A percentile compares a stretch with the other conserved stretches of the same genome.
Evolutionary conservation across 2,888 invertebrate species (phyloP).

Genomic region (Lepetodrilus schrolli): DNA sequence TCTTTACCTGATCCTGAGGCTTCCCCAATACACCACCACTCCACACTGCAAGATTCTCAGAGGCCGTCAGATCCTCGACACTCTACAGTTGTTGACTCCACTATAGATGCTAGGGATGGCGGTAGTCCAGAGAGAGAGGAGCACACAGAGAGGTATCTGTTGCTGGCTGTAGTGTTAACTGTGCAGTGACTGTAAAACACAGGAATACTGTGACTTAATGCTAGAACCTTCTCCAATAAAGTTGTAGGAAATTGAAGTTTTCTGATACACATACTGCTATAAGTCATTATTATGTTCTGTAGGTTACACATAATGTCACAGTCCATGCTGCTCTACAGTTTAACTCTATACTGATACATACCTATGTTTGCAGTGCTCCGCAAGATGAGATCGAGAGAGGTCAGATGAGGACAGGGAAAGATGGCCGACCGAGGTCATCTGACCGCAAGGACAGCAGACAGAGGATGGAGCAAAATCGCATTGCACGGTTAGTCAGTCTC

Average conservation of each 20-base stretch:
- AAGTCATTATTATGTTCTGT: too few relatives aligned
- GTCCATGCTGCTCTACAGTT: too few relatives aligned
- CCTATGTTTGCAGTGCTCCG: too few relatives aligned
- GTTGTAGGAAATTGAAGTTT: too few relatives aligned
- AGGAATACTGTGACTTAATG: too few relatives aligned
- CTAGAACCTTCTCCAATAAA: too few relatives aligned
- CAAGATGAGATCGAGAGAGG: neutral
- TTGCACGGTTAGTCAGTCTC: neutral
- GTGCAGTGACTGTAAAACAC: too few relatives aligned
- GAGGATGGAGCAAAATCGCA: conserved; percentile 10
- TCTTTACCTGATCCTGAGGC: neutral
- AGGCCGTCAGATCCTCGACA: neutral
- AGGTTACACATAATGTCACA: too few relatives aligned
- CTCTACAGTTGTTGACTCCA: neutral
- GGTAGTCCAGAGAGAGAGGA: neutral
- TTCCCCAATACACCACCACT: neutral
- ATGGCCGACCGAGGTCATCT: neutral
- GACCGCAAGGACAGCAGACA: conserved; percentile 12
- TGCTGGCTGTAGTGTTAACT: too few relatives aligned
- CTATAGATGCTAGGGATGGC: neutral
- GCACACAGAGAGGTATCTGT: neutral
- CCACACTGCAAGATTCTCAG: neutral
- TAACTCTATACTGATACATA: too few relatives aligned
- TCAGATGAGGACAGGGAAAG: conserved; percentile 1
- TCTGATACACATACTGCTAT: too few relatives aligned